A percentile compares a stretch with the other conserved stretches of the same genome.
Evolutionary conservation across 2,797 vertebrate genomes (phyloP).

Genomic region (Phrynocephalus guinanensis): DNA sequence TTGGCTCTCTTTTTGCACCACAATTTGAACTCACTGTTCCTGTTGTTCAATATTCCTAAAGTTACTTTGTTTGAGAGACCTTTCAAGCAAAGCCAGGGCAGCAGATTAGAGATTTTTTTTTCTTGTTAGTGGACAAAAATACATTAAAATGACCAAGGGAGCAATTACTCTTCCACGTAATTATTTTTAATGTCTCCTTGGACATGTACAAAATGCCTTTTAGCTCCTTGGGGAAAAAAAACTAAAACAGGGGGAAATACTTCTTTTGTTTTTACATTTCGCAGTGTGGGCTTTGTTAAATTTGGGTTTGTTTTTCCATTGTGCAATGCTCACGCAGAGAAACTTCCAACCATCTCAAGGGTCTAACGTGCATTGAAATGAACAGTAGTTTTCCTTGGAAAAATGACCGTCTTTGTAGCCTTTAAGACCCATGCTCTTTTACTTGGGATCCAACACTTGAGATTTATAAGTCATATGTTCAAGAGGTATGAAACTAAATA

Average conservation of each 20-base stretch:
- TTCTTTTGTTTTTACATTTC: constrained; percentile 74
- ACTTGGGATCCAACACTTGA: constrained; percentile 31
- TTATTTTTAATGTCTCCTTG: constrained; percentile 85
- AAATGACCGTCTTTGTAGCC: constrained; percentile 49
- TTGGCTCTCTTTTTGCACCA: constrained; percentile 55
- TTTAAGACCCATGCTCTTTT: constrained; percentile 28
- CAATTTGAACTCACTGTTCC: constrained; percentile 74
- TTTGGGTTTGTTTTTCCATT: constrained; percentile 69
- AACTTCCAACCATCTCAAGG: constrained; percentile 63
- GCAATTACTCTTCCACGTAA: constrained; percentile 83
- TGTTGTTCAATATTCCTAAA: constrained; percentile 74
- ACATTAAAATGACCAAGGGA: constrained; percentile 86
- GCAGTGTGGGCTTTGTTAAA: constrained; percentile 69
- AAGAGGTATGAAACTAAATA: background rate
- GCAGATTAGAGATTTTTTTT: constrained; percentile 83
- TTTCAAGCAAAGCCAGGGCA: constrained; percentile 83
- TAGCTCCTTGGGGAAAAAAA: constrained; percentile 81
- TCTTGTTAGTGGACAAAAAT: constrained; percentile 87
- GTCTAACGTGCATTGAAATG: background rate
- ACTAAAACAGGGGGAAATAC: constrained; percentile 58
- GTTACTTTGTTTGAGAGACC: constrained; percentile 84
- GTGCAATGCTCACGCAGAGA: constrained; percentile 67
- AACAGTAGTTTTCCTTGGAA: constrained; percentile 55
- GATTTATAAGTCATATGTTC: constrained; percentile 40
- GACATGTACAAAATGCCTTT: constrained; percentile 83